phyloP scores from a whole-genome alignment of 1,140 invertebrate species.

The Thaumatotibia leucotreta region DNA sequence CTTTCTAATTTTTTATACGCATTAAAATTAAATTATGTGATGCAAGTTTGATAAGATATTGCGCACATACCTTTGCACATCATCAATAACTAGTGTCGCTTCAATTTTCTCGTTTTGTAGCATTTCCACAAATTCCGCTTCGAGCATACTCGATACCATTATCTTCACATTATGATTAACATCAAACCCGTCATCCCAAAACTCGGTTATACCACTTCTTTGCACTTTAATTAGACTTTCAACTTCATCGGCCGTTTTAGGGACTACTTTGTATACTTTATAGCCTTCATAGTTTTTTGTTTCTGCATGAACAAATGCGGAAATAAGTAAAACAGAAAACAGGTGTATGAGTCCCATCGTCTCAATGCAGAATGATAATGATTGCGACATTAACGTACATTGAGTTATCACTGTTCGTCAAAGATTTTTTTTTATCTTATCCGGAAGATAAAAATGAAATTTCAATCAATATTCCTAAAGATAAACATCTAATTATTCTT shows the following conservation, averaged over 20 bases:
- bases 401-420: background rate
- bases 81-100: constrained; percentile 32
- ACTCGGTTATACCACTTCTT: constrained; percentile 37
- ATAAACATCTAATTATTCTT: no score
- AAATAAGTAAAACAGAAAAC: constrained; percentile 20
- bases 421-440: background rate
- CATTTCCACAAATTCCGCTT: constrained; percentile 25
- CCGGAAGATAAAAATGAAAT: background rate
- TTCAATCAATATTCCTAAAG: no score
- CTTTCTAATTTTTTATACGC: no score
- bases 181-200: constrained; percentile 51
- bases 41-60: background rate
- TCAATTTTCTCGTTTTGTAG: constrained; percentile 26
- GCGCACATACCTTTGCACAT: constrained; percentile 47
- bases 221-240: constrained; percentile 31
- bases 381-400: background rate
- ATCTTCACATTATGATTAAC: constrained; percentile 37
- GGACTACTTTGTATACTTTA: constrained; percentile 72
- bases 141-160: constrained; percentile 43
- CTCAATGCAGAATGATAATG: background rate
- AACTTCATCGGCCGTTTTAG: constrained; percentile 49
- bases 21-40: no score
- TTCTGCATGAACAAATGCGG: constrained; percentile 17
- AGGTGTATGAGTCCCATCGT: constrained; percentile 22
- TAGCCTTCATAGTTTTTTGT: constrained; percentile 68